Evolutionary conservation across 2,797 vertebrate genomes (phyloP).

Genomic region (Alauda arvensis): DNA sequence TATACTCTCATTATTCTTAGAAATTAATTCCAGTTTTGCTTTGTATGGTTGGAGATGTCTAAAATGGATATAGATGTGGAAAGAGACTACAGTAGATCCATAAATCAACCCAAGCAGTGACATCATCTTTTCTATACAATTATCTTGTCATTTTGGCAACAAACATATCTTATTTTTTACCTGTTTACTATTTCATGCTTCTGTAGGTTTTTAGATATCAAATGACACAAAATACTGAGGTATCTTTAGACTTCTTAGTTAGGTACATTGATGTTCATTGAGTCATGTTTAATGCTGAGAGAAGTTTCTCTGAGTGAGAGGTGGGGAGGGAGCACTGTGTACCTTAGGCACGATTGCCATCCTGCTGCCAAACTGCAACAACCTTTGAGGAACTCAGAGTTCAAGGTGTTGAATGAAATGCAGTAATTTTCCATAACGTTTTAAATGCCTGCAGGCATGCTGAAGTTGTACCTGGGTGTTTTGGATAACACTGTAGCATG

Average conservation of each 20-base stretch:
- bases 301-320: neutral
- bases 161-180: neutral
- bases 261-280: neutral
- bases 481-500: slow-evolving; percentile 60
- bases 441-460: slow-evolving; percentile 64
- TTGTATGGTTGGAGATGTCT: neutral
- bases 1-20: neutral
- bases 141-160: neutral
- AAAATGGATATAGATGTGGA: neutral
- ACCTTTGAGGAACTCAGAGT: slow-evolving; percentile 46
- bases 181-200: neutral
- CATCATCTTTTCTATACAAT: neutral
- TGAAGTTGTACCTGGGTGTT: slow-evolving; percentile 56
- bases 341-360: slow-evolving; percentile 39
- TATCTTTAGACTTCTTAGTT: neutral
- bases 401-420: slow-evolving; percentile 60
- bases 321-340: neutral
- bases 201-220: neutral
- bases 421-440: slow-evolving; percentile 60
- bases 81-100: neutral
- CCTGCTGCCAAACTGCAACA: slow-evolving; percentile 56
- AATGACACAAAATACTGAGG: neutral
- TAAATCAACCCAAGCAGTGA: neutral
- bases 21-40: neutral
- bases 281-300: neutral